Evolutionary conservation across 2,113 vertebrate species (phyloP), one percentile per base, ranked within the genome.

Genomic region (Baryphthengus martii): DNA sequence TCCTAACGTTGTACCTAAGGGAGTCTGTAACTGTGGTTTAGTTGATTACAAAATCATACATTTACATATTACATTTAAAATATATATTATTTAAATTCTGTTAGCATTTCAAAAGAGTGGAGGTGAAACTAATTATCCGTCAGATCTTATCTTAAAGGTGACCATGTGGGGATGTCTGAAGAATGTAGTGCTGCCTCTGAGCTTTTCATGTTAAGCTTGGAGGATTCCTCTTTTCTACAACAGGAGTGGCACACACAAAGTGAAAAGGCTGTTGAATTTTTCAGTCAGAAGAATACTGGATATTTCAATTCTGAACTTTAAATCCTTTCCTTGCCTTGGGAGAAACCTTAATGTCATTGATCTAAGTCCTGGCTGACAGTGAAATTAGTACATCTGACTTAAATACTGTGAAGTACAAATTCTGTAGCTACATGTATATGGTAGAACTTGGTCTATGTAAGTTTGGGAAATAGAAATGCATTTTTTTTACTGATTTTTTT

Each of bases 51-150:
- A 93, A 88, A 85, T 63, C n/a, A 70, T 70, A 50, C 11, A 19
- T 50, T 49, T 50, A 26, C 44, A 2, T 89, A 61, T 78, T 65
- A 7, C 5, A 35, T 65, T 90, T 78, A 55, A 31, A 44, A 63
- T 59, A 71, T 20, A 13, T n/a, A 56, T 77, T 42, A 35, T 79
- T 90, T 65, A 80, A 86, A 66, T 85, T 90, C 56, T 76, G 31
- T 20, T 85, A 62, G 45, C 19, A 45, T 45, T 93, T 95, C 77
- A 44, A 65, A 79, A 58, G 63, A 88, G 8, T 35, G 44, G 33
- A 93, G 53, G 21, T 73, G 75, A 88, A 96, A n/a, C 28, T 78
- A 84, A 74, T 59, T 93, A 81, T 79, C 20, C 58, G 67, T 24
- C 47, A 11, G 20, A 45, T 56, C 11, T 62, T 85, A 21, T 13